A percentile compares a stretch with the other conserved stretches of the same genome.
These are phyloP conservation scores for Diaprepes abbreviatus DNA, from an alignment of 2,888 invertebrate genomes.

Conservation along the genomic window DNA sequence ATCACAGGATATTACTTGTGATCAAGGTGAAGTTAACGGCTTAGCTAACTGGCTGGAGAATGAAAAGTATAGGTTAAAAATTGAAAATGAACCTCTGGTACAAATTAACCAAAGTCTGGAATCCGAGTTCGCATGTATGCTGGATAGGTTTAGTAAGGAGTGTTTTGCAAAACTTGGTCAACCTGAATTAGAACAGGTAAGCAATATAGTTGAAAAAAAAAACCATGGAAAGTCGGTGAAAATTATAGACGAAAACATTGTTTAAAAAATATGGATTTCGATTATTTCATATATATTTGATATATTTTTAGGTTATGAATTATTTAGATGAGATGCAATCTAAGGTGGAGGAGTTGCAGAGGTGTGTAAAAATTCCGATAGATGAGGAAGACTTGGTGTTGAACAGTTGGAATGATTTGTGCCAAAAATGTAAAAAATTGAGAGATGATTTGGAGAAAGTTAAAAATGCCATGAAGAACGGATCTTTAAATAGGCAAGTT, in stretches of 20 bases:
- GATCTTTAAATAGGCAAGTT: constrained; percentile 61
- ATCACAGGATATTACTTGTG: constrained; percentile 47
- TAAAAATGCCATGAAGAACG: constrained; percentile 55
- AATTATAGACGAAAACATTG: too few relatives aligned
- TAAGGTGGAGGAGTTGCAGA: constrained; percentile 57
- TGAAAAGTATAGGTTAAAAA: constrained; percentile 64
- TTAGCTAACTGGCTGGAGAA: constrained; percentile 60
- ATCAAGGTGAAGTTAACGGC: constrained; percentile 41
- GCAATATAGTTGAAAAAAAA: background rate
- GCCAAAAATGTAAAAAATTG: constrained; percentile 72
- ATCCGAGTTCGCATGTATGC: constrained; percentile 78
- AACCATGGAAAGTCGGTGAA: too few relatives aligned
- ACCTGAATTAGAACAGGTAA: constrained; percentile 58
- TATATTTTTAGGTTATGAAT: constrained; percentile 44
- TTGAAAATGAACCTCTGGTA: constrained; percentile 68
- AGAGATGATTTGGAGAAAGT: constrained; percentile 71
- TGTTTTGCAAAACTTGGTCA: constrained; percentile 70
- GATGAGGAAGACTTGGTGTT: constrained; percentile 55
- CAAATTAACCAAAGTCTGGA: constrained; percentile 71
- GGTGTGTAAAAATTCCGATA: constrained; percentile 54
- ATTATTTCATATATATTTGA: too few relatives aligned
- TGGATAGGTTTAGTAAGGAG: constrained; percentile 71
- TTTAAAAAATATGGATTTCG: too few relatives aligned
- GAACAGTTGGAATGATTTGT: constrained; percentile 70
- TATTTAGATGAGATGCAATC: constrained; percentile 57